Conservation (phyloP, 1,140 invertebrate species). For the Latrodectus geometricus region DNA sequence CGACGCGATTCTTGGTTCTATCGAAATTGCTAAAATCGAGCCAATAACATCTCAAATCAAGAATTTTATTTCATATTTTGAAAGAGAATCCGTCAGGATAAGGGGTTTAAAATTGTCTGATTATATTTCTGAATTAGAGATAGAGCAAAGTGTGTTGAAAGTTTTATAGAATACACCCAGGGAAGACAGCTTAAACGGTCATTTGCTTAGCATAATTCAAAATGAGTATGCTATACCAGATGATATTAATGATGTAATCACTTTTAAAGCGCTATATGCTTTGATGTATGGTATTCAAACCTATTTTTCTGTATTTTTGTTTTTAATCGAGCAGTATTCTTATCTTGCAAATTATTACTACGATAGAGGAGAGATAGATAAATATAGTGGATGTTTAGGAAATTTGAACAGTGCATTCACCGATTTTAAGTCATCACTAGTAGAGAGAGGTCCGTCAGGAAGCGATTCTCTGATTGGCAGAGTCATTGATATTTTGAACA, state of each 20-base stretch:
- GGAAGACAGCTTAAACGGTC: not conserved
- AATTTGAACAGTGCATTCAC: not conserved
- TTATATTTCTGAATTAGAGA: not conserved
- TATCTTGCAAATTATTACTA: no score
- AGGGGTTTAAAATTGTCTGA: no score
- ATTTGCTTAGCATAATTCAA: conserved; percentile 5
- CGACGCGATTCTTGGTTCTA: no score
- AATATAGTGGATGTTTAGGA: conserved; percentile 1
- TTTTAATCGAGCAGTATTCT: no score
- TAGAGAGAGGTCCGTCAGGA: not conserved
- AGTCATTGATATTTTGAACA: conserved; percentile 1
- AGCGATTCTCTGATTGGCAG: not conserved
- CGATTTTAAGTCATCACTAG: conserved; percentile 9
- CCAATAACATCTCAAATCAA: no score
- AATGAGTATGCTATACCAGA: no score
- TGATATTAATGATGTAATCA: not conserved
- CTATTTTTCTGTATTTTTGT: no score
- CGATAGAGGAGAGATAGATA: not conserved
- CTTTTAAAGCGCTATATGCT: not conserved
- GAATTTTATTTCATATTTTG: no score
- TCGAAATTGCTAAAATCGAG: no score
- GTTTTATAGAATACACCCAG: not conserved
- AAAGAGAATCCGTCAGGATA: no score
- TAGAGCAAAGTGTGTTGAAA: not conserved
- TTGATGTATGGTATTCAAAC: not conserved